phyloP scores from a whole-genome alignment of 2,797 vertebrate genomes.

The Streptopelia turtur region DNA sequence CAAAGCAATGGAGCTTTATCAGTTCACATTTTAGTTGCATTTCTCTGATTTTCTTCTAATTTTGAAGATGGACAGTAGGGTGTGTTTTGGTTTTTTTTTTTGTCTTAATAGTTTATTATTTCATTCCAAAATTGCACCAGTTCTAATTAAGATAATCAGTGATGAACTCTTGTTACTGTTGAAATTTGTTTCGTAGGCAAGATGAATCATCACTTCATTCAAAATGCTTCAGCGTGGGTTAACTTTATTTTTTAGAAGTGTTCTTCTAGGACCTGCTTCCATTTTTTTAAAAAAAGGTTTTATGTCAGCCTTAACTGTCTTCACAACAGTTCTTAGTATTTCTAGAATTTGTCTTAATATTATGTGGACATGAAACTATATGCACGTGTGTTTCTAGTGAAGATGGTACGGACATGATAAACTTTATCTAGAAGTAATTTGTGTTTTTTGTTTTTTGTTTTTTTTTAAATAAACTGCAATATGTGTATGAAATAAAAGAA shows the following conservation, averaged over 20 bases:
- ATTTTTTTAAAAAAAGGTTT: neutral
- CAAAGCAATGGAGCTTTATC: neutral
- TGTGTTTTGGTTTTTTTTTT: neutral
- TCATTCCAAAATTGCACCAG: neutral
- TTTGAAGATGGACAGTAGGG: neutral
- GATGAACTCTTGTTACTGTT: neutral
- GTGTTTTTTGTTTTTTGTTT: neutral
- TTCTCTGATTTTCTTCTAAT: neutral
- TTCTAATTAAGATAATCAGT: neutral
- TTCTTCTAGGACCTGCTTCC: neutral
- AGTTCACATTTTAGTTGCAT: neutral
- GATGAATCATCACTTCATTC: neutral
- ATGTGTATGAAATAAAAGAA: neutral
- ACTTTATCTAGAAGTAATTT: neutral
- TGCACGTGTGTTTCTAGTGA: rapidly evolving
- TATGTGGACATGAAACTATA: neutral
- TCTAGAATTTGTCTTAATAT: too few species aligned
- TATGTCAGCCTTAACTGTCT: neutral
- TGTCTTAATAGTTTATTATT: neutral
- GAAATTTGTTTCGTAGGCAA: neutral
- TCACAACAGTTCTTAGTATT: neutral
- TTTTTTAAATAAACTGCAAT: neutral
- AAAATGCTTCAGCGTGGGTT: neutral
- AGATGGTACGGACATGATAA: neutral
- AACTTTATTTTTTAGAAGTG: neutral